Percentiles rank a stretch among this genome's conserved stretches.
Conservation (phyloP, 2,888 invertebrate species). For the Lasioglossum oenotherae region DNA sequence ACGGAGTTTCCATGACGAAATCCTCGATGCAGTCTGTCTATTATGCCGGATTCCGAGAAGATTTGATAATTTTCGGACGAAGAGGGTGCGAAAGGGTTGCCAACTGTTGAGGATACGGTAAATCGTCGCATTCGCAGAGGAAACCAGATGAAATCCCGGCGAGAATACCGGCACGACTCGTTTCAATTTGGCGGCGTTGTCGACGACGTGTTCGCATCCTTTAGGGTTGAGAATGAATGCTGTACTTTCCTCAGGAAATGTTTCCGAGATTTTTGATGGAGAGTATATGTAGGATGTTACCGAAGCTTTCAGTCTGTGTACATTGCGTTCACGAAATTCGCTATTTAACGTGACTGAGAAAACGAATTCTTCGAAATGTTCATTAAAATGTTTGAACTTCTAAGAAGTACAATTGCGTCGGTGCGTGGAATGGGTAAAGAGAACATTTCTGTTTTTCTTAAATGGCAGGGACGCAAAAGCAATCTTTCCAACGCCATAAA, state of each 20-base stretch:
- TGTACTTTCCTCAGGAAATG: not conserved
- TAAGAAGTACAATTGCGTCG: not conserved
- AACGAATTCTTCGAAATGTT: no score
- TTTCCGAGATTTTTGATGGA: not conserved
- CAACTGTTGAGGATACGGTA: constrained; percentile 48
- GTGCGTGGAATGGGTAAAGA: not conserved
- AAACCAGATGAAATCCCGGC: constrained; percentile 55
- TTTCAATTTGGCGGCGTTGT: constrained; percentile 59
- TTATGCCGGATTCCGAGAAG: not conserved
- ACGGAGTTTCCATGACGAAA: not conserved
- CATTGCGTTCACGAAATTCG: no score
- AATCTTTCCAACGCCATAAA: constrained; percentile 31
- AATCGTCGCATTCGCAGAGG: constrained; percentile 49
- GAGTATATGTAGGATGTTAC: not conserved
- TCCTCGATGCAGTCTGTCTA: not conserved
- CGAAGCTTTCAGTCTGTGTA: no score
- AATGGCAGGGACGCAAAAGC: constrained; percentile 9
- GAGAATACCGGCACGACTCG: constrained; percentile 56
- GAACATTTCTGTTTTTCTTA: constrained; percentile 42
- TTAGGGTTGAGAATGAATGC: not conserved
- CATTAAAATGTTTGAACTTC: not conserved
- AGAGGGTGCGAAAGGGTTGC: constrained; percentile 32
- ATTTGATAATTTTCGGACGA: constrained; percentile 12
- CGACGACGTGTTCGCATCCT: not conserved
- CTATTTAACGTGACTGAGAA: no score